These are phyloP conservation scores for Pristionchus arcanus DNA, from an alignment of 2,888 invertebrate genomes.

Conservation along the genomic window DNA sequence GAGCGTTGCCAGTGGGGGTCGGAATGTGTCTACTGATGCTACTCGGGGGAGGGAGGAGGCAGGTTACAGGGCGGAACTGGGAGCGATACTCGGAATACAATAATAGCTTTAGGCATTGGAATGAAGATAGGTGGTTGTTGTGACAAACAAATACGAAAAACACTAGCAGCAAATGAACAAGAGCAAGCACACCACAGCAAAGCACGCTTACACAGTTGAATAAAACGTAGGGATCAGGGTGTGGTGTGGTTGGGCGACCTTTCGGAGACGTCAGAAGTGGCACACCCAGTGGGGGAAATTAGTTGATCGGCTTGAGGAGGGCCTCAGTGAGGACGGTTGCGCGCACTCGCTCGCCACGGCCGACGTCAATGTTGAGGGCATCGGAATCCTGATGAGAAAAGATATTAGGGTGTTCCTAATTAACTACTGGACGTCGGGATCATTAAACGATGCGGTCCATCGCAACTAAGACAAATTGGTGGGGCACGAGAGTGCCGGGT, in stretches of 20 bases:
- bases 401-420: too few species aligned
- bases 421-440: too few species aligned
- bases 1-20: background rate
- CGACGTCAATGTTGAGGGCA: constrained; percentile 72
- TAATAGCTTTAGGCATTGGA: background rate
- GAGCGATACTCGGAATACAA: constrained; percentile 30
- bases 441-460: too few species aligned
- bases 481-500: too few species aligned
- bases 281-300: background rate
- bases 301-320: constrained; percentile 67
- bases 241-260: background rate
- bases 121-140: background rate
- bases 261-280: background rate
- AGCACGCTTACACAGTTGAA: background rate
- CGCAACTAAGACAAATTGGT: too few species aligned
- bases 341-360: constrained; percentile 62
- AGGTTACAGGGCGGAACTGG: background rate
- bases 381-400: background rate
- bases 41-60: background rate
- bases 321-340: constrained; percentile 65
- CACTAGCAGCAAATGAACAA: background rate
- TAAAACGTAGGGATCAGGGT: background rate
- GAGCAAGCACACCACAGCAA: constrained; percentile 20
- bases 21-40: background rate
- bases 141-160: background rate